phyloP scores from a whole-genome alignment of 2,888 invertebrate species.

The Linnaemya vulpina region DNA sequence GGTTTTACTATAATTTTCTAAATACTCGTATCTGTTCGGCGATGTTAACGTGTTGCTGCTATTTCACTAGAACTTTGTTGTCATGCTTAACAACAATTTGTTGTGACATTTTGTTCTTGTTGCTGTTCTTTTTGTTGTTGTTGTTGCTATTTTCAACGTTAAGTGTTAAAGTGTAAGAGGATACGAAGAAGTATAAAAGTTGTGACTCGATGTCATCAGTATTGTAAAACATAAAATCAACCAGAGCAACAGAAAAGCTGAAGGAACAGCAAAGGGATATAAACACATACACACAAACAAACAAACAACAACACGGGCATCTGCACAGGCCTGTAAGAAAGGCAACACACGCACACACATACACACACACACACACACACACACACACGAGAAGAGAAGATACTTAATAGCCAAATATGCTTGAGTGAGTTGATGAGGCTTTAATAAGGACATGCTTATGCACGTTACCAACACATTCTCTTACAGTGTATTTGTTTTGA shows the following conservation, averaged over 20 bases:
- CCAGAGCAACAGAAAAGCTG: conserved; percentile 45
- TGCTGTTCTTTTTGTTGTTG: conserved; percentile 24
- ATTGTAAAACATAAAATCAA: conserved; percentile 62
- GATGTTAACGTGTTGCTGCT: conserved; percentile 40
- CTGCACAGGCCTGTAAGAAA: background rate
- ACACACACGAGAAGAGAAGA: background rate
- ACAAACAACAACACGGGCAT: background rate
- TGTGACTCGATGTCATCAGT: conserved; percentile 69
- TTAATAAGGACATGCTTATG: conserved; percentile 47
- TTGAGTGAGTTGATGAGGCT: conserved; percentile 63
- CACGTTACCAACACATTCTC: conserved; percentile 1
- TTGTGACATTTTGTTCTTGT: conserved; percentile 28
- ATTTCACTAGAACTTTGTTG: conserved; percentile 49
- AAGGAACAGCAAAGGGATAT: background rate
- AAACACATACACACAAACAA: conserved; percentile 21
- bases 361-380: background rate
- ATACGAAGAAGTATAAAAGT: conserved; percentile 61
- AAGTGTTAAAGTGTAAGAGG: conserved; percentile 6
- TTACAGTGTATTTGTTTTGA: conserved; percentile 14
- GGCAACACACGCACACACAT: background rate
- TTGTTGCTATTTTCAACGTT: conserved; percentile 10
- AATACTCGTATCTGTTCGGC: conserved; percentile 12
- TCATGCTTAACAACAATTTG: conserved; percentile 59
- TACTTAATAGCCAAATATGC: conserved; percentile 61
- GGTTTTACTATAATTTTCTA: conserved; percentile 1